Percentiles rank a stretch among this genome's conserved stretches.
Evolutionary conservation across 2,797 vertebrate genomes (phyloP).

Genomic region (Orestias chungarensis): DNA sequence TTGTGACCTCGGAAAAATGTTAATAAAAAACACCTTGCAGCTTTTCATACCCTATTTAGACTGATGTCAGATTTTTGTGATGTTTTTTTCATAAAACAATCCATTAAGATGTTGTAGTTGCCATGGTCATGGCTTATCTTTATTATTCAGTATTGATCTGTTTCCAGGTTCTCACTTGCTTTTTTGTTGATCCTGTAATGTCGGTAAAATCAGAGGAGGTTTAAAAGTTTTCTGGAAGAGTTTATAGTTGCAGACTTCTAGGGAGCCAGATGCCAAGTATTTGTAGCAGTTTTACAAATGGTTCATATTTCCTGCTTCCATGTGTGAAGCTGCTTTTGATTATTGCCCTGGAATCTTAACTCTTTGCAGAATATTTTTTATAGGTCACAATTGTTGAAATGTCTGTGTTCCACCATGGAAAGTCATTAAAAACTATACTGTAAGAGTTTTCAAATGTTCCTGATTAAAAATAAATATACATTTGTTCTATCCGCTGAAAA

Average conservation of each 20-base stretch:
- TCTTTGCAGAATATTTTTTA: conserved; percentile 15
- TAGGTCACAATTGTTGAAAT: background rate
- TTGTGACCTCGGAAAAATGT: background rate
- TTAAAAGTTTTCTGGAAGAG: background rate
- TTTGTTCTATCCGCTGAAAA: conserved; percentile 27
- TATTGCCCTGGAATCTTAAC: background rate
- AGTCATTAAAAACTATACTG: background rate
- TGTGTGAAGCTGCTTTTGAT: conserved; percentile 1
- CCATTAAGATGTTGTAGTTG: background rate
- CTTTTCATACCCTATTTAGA: background rate
- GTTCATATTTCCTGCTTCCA: background rate
- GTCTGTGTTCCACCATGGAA: background rate
- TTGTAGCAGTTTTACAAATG: conserved; percentile 1
- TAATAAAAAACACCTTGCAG: background rate
- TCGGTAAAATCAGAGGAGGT: background rate
- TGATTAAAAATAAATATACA: conserved; percentile 8
- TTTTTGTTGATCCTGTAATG: background rate
- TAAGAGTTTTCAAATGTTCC: background rate
- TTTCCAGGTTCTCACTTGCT: background rate
- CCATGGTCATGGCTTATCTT: background rate
- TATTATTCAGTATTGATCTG: background rate
- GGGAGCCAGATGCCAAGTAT: conserved; percentile 3
- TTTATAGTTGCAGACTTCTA: background rate
- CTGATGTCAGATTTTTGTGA: background rate
- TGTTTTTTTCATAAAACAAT: background rate